phyloP scores from a whole-genome alignment of 2,888 invertebrate genomes.

The Ceramica pisi region DNA sequence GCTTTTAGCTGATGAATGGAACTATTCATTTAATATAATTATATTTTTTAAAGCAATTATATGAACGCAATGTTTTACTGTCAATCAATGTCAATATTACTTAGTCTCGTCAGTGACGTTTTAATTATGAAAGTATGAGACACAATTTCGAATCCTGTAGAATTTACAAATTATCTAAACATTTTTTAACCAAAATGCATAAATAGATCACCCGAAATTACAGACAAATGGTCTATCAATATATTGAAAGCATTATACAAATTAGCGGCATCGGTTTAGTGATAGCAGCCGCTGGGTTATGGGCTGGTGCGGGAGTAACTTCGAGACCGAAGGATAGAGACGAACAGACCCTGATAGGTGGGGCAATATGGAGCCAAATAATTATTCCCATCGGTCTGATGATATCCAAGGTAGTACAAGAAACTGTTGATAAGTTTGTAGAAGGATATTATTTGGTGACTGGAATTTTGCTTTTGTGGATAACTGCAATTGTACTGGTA shows the following conservation, averaged over 20 bases:
- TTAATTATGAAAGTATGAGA: not conserved
- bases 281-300: slow-evolving; percentile 75
- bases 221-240: slow-evolving; percentile 43
- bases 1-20: not conserved
- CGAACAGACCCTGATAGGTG: slow-evolving; percentile 81
- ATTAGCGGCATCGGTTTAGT: slow-evolving; percentile 72
- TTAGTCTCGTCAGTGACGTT: not conserved
- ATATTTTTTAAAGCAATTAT: not conserved
- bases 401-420: slow-evolving; percentile 73
- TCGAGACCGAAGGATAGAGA: slow-evolving; percentile 77
- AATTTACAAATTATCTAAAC: slow-evolving; percentile 1
- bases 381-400: slow-evolving; percentile 80
- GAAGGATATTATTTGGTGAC: slow-evolving; percentile 76
- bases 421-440: slow-evolving; percentile 70
- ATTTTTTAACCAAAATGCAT: slow-evolving; percentile 20
- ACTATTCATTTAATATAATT: not conserved
- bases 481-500: slow-evolving; percentile 67
- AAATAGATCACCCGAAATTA: slow-evolving; percentile 3
- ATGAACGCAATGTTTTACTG: not conserved
- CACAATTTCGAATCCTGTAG: not conserved
- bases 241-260: slow-evolving; percentile 69
- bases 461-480: slow-evolving; percentile 71
- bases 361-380: slow-evolving; percentile 84
- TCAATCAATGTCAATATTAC: slow-evolving; percentile 18
- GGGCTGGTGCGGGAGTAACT: slow-evolving; percentile 76